A percentile compares a stretch with the other conserved stretches of the same genome.
Conservation (phyloP, 2,797 vertebrate genomes). For the Galago senegalensis region DNA sequence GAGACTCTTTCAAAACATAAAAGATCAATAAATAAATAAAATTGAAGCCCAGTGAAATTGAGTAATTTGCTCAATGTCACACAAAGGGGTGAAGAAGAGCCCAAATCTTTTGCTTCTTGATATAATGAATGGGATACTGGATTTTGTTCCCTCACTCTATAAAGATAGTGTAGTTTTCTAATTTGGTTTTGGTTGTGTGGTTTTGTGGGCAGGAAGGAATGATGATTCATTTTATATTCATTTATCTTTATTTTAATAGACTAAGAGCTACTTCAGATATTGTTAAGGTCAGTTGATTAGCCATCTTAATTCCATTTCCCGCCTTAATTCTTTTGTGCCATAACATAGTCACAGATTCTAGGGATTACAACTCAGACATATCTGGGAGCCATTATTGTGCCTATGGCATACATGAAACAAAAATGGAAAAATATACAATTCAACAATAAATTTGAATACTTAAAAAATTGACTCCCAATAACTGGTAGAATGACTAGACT, state of each 20-base stretch:
- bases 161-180: conserved; percentile 35
- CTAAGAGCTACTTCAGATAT: conserved; percentile 29
- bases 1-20: too few relatives aligned
- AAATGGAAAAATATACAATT: conserved; percentile 51
- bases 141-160: background rate
- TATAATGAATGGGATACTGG: conserved; percentile 47
- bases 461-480: background rate
- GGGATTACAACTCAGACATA: background rate
- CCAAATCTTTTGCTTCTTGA: conserved; percentile 25
- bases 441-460: conserved; percentile 23
- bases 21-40: background rate
- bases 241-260: background rate
- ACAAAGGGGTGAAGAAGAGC: conserved; percentile 28
- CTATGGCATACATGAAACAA: background rate
- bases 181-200: conserved; percentile 53
- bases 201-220: conserved; percentile 24
- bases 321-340: conserved; percentile 51
- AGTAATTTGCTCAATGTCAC: conserved; percentile 31
- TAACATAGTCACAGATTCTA: conserved; percentile 38
- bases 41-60: conserved; percentile 41
- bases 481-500: conserved; percentile 18
- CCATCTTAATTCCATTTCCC: conserved; percentile 51
- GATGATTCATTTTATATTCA: conserved; percentile 53
- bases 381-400: conserved; percentile 31
- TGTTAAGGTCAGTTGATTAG: conserved; percentile 46